Percentiles rank a stretch among this genome's conserved stretches.
Evolutionary conservation across 2,113 vertebrate genomes (phyloP).

Genomic region (Dipodomys stephensi): DNA sequence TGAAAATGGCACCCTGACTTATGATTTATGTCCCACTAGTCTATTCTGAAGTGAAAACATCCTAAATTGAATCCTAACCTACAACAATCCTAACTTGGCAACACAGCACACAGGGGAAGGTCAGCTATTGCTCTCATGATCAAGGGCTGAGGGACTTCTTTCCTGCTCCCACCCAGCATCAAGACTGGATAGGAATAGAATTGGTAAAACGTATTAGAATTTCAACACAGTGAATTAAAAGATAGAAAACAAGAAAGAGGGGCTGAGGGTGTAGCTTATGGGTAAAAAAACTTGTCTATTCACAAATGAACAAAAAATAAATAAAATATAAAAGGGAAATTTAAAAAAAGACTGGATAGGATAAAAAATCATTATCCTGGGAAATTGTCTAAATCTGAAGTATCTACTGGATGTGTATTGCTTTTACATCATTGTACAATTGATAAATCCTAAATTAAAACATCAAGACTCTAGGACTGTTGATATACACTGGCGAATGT

Average conservation of each 20-base stretch:
- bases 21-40: background rate
- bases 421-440: background rate
- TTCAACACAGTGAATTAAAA: too few relatives aligned
- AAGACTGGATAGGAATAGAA: background rate
- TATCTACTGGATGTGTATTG: too few relatives aligned
- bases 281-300: too few relatives aligned
- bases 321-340: too few relatives aligned
- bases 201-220: too few relatives aligned
- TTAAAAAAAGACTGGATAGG: background rate
- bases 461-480: background rate
- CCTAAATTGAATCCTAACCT: background rate
- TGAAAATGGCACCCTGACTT: background rate
- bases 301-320: too few relatives aligned
- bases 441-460: background rate
- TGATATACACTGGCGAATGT: background rate
- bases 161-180: background rate
- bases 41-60: background rate
- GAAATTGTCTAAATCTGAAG: background rate
- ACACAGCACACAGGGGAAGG: too few relatives aligned
- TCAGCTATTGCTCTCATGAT: background rate
- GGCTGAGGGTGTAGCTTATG: too few relatives aligned
- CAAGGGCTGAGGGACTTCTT: too few relatives aligned
- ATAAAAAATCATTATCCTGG: background rate
- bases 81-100: too few relatives aligned
- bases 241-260: too few relatives aligned